A percentile compares a stretch with the other conserved stretches of the same genome.
Evolutionary conservation across 2,888 invertebrate genomes (phyloP).

Genomic region (Hedychridium roseum): DNA sequence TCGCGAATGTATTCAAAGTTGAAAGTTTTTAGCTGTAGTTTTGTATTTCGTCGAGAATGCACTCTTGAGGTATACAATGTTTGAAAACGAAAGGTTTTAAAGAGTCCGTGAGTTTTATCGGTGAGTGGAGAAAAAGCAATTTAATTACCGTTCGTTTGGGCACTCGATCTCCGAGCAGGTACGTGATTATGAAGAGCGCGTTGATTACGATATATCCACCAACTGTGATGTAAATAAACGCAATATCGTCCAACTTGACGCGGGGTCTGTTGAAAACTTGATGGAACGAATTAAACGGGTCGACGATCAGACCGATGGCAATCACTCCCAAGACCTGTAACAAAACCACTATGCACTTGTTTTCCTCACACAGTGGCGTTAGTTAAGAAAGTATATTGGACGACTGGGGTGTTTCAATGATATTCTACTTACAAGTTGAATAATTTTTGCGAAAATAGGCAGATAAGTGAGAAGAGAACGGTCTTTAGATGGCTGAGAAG

Average conservation of each 20-base stretch:
- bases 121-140: too few species aligned
- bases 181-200: conserved; percentile 69
- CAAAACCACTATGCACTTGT: neutral
- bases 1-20: too few species aligned
- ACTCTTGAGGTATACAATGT: too few species aligned
- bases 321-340: conserved; percentile 69
- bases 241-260: conserved; percentile 69
- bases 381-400: neutral
- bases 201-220: conserved; percentile 75
- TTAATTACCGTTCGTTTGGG: conserved; percentile 72
- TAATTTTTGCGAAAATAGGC: conserved; percentile 69
- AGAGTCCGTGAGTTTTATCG: too few species aligned
- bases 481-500: conserved; percentile 66
- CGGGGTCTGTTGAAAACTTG: conserved; percentile 59
- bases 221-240: conserved; percentile 73
- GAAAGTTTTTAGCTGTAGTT: too few species aligned
- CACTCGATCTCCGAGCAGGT: conserved; percentile 70
- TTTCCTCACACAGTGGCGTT: neutral
- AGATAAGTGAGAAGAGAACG: conserved; percentile 58
- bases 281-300: conserved; percentile 67
- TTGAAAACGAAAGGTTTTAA: too few species aligned
- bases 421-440: conserved; percentile 69
- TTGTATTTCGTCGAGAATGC: too few species aligned
- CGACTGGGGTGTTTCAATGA: neutral
- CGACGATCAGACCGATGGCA: conserved; percentile 71